Evolutionary conservation across 23 tunicate genomes (phyloP).

Genomic region (Diplosoma virens): DNA sequence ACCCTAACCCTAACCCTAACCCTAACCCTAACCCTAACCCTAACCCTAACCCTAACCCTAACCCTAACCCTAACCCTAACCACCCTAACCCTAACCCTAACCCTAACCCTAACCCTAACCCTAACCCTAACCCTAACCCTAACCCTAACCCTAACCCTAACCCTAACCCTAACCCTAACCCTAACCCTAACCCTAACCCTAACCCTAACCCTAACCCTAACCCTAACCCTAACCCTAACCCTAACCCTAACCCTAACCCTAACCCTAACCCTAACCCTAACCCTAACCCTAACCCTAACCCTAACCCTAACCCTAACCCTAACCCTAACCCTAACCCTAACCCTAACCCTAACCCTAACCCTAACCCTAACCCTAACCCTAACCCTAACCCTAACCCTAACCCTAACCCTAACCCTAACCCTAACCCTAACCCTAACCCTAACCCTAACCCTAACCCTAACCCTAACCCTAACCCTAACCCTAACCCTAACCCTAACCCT

Average conservation of each 20-base stretch:
- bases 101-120: constrained; percentile 92
- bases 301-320: constrained; percentile 74
- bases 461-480: constrained; percentile 87
- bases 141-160: constrained; percentile 85
- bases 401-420: constrained; percentile 79
- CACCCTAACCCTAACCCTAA: constrained; percentile 82
- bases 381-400: constrained; percentile 82
- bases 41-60: constrained; percentile 66
- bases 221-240: constrained; percentile 86
- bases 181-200: constrained; percentile 90
- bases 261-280: constrained; percentile 57
- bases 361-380: constrained; percentile 54
- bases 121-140: constrained; percentile 84
- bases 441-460: constrained; percentile 88
- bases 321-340: constrained; percentile 84
- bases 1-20: constrained; percentile 72
- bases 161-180: constrained; percentile 92
- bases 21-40: constrained; percentile 64
- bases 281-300: constrained; percentile 74
- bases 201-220: constrained; percentile 88
- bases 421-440: constrained; percentile 87
- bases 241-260: constrained; percentile 78
- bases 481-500: constrained; percentile 88
- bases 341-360: constrained; percentile 84
- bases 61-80: constrained; percentile 90